Conservation (phyloP, 2,797 vertebrate species). For the Fistularia tabacaria region DNA sequence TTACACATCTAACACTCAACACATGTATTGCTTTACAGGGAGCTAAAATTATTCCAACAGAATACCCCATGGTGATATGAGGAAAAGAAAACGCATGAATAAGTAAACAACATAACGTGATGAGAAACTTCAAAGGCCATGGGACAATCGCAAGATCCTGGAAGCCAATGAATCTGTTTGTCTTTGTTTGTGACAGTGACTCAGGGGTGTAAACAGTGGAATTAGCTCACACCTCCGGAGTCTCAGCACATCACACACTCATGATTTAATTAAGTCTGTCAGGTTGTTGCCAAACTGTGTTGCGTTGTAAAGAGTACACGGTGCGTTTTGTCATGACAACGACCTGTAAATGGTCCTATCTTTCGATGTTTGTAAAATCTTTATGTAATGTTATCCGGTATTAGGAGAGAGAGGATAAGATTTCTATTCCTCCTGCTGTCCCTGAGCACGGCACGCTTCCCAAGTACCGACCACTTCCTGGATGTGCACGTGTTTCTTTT, state of each 20-base stretch:
- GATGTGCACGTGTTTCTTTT: conserved; percentile 19
- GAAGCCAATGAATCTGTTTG: conserved; percentile 69
- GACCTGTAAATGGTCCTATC: not conserved
- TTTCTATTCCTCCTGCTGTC: conserved; percentile 35
- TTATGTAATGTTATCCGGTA: too few species aligned
- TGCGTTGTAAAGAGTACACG: conserved; percentile 4
- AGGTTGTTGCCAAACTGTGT: conserved; percentile 40
- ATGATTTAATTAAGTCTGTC: conserved; percentile 75
- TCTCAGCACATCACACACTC: conserved; percentile 57
- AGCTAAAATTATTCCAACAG: conserved; percentile 69
- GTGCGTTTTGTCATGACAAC: conserved; percentile 11
- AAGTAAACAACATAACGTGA: conserved; percentile 76
- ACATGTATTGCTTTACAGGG: conserved; percentile 64
- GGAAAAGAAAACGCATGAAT: conserved; percentile 69
- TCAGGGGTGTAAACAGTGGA: conserved; percentile 75
- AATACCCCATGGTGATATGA: conserved; percentile 69
- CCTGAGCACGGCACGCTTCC: conserved; percentile 43
- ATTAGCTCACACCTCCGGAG: conserved; percentile 76
- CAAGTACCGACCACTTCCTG: conserved; percentile 63
- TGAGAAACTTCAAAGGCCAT: conserved; percentile 75
- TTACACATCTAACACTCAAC: conserved; percentile 56
- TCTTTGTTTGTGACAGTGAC: conserved; percentile 73
- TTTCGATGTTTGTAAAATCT: not conserved
- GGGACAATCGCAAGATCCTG: conserved; percentile 69
- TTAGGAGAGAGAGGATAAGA: conserved; percentile 31